Conservation (phyloP, 2,888 invertebrate species). For the Sminthurinus aureus region DNA sequence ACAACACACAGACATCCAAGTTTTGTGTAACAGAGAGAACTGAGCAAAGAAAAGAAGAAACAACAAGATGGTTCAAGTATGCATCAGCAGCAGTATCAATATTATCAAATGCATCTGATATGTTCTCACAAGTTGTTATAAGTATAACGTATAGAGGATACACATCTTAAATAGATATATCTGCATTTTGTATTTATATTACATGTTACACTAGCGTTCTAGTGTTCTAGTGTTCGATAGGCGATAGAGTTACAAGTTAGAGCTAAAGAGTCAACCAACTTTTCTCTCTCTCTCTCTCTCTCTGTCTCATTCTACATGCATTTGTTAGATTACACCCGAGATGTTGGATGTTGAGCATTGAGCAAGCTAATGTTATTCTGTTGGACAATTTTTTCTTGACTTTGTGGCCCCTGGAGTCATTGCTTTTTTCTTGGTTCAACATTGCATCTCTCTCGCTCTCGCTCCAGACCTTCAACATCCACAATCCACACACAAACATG, state of each 20-base stretch:
- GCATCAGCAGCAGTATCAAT: neutral
- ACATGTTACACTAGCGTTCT: no score
- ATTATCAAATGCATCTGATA: neutral
- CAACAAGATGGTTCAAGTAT: slow-evolving; percentile 14
- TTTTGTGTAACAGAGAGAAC: no score
- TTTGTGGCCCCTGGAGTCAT: slow-evolving; percentile 42
- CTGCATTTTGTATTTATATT: neutral
- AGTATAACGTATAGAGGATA: neutral
- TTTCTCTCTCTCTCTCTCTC: slow-evolving; percentile 14
- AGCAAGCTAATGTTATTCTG: slow-evolving; percentile 20
- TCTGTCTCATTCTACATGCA: slow-evolving; percentile 5
- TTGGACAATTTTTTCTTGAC: slow-evolving; percentile 39
- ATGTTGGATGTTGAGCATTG: no score
- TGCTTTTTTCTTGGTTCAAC: slow-evolving; percentile 35
- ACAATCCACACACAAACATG: neutral
- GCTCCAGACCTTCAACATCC: slow-evolving; percentile 11
- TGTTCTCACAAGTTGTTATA: neutral
- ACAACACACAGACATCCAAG: neutral
- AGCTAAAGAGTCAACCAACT: slow-evolving; percentile 12
- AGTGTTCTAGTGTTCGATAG: neutral
- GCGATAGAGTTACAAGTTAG: neutral
- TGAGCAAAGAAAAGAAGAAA: neutral
- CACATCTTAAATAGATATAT: neutral
- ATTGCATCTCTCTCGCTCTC: slow-evolving; percentile 5
- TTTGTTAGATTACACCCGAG: slow-evolving; percentile 19